Base-by-base conservation (phyloP, 2,113 vertebrate genomes). In the Donacobius atricapilla region DNA sequence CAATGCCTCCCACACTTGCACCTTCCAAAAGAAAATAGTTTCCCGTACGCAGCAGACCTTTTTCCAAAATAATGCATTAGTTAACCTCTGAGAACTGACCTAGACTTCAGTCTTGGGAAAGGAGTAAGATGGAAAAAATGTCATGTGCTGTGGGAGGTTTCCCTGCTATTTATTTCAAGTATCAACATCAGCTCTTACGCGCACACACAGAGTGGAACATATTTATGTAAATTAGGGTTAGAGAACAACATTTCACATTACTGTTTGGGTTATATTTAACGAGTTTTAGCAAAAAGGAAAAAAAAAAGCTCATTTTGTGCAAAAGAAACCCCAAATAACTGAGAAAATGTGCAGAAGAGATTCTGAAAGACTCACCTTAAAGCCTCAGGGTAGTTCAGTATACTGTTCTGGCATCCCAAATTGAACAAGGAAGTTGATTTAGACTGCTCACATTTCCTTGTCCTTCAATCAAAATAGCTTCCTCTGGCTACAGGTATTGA, bases 401-500 rank as follows among this genome's bases (percentile, higher is more conserved):
- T 3, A 44, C 75, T 21, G 37, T 83, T 87, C 37, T 82, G 50
- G 50, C 28, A 57, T 54, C 71, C 45, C 30, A 82, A 84, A 93
- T 2, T 66, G 63, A 96, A 76, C 65, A 85, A 5, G 5, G 48
- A 93, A 68, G 37, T 37, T 77, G 11, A 71, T 16, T 35, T 24
- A 56, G n/a, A 39, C 21, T 68, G 25, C 42, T 82, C 45, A 73
- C 3, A 0, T 33, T 33, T 76, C 18, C 31, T 51, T 30, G 17
- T 56, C 39, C 33, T 84, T 85, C 73, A 94, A 68, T 80, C 33
- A 84, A 91, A 92, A 63, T 33, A 87, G 42, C 10, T 58, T 92
- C 48, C 37, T 65, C 54, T 51, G 47, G 48, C 68, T 93, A 94
- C 22, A 83, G 39, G 57, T 58, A 90, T 14, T 79, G 78, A 95